Evolutionary conservation across 2,888 invertebrate genomes (phyloP), one percentile per base, ranked within the genome.

Genomic region (Philereme vetulata): DNA sequence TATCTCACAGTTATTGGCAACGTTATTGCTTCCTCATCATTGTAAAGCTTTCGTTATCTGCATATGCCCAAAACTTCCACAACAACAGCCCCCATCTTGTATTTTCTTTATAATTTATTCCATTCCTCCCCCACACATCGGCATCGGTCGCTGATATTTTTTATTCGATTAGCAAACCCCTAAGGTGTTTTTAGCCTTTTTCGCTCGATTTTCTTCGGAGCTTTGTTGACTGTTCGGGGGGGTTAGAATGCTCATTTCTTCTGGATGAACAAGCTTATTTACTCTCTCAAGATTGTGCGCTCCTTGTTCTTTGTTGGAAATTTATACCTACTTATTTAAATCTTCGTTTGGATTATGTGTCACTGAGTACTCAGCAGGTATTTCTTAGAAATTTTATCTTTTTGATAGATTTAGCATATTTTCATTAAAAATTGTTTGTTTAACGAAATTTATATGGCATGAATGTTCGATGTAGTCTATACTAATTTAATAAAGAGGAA

Each of bases 151-250:
- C 92, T 92, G 93, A 93, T 93, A 93, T 93, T 93, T 91, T 93
- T 93, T 93, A 93, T 93, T 93, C 93, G 93, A 93, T 93, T 93
- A 93, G 93, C 91, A 92, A 92, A 90, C 92, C 93, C 93, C 93
- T 86, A 89, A 93, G 93, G 93, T 92, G 92, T 92, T 93, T 93
- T 93, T 93, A 92, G 92, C 90, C 91, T 91, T 93, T 93, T 92
- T 92, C 91, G 92, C 87, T 90, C 91, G 90, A 92, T 92, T 93
- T 93, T 92, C 92, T 91, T 92, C 90, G 85, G 89, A 89, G 91
- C 90, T 90, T 91, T 91, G 91, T 92, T 91, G 90, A 90, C 90
- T 91, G 88, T 87, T 90, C 81, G 86, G 82, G 70, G 70, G 90
- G 88, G 90, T 86, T 84, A 82, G 85, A 84, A 86, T 89, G 86